Conservation (phyloP, 2,888 invertebrate genomes). For the Machimus rusticus region DNA sequence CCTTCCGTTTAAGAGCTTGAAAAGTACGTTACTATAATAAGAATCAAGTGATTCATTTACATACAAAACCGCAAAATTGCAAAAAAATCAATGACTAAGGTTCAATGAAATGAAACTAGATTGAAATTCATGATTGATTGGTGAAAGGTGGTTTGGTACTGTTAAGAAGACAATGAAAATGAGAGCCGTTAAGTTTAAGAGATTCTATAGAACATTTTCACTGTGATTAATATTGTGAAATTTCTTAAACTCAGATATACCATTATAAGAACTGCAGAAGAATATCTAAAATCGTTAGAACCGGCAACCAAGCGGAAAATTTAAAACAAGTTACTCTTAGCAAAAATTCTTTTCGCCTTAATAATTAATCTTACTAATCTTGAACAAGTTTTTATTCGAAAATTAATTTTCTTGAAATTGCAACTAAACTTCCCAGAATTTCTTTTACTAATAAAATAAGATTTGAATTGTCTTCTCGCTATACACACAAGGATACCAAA, state of each 20-base stretch:
- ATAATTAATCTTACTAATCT: background rate
- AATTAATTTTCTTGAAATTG: background rate
- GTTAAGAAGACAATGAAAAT: background rate
- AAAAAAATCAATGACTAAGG: background rate
- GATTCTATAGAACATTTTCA: background rate
- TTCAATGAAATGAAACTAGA: background rate
- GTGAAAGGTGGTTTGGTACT: background rate
- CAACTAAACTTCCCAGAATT: background rate
- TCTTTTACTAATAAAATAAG: background rate
- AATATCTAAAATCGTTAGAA: background rate
- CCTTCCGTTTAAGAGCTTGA: background rate
- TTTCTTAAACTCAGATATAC: background rate
- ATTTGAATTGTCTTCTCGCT: background rate
- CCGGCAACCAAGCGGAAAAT: background rate
- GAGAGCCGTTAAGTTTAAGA: background rate
- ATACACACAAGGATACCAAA: background rate
- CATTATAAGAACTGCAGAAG: background rate
- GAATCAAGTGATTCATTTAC: background rate
- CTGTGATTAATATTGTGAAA: background rate
- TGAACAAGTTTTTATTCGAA: background rate
- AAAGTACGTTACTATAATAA: background rate
- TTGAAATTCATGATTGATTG: background rate
- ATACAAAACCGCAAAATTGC: background rate
- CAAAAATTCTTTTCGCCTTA: background rate
- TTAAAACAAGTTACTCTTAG: background rate